These are phyloP conservation scores for Astropecten irregularis DNA, from an alignment of 53 echinoderm and acorn worm species.

Conservation along the genomic window DNA sequence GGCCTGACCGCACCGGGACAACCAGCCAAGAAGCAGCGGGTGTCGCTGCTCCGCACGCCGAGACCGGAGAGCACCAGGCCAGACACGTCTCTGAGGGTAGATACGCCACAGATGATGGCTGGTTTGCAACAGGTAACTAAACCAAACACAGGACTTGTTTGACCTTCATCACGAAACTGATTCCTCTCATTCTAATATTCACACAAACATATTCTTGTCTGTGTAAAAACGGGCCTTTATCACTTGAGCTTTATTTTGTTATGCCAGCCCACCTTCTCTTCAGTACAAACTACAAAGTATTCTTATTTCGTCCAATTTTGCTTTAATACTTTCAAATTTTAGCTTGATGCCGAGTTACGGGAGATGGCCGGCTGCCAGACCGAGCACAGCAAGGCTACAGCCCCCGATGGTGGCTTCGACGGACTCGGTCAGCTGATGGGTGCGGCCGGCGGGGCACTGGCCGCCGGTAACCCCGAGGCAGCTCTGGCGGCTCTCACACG, in stretches of 20 bases:
- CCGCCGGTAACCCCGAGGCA: constrained; percentile 26
- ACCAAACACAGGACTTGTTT: too few relatives aligned
- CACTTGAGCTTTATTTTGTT: too few relatives aligned
- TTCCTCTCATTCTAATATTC: too few relatives aligned
- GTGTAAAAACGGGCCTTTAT: too few relatives aligned
- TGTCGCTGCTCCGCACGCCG: constrained; percentile 48
- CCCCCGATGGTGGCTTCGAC: constrained; percentile 18
- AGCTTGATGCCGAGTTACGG: constrained; percentile 77
- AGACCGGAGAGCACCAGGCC: constrained; percentile 62
- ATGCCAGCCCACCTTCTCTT: too few relatives aligned
- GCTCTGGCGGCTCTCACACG: constrained; percentile 8
- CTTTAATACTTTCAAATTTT: too few relatives aligned
- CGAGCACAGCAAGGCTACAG: constrained; percentile 4
- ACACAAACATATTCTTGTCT: too few relatives aligned
- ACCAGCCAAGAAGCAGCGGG: not conserved
- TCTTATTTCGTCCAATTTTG: too few relatives aligned
- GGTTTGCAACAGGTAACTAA: constrained; percentile 60
- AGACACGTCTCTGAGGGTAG: constrained; percentile 44
- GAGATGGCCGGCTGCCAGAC: constrained; percentile 70
- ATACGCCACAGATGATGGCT: constrained; percentile 72
- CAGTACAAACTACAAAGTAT: too few relatives aligned
- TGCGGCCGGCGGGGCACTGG: constrained; percentile 8
- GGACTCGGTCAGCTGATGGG: constrained; percentile 14
- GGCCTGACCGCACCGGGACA: not conserved
- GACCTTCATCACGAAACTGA: too few relatives aligned